Percentiles rank a stretch among this genome's conserved stretches.
phyloP scores from a whole-genome alignment of 2,113 vertebrate species.

The Emydura subglobosa region DNA sequence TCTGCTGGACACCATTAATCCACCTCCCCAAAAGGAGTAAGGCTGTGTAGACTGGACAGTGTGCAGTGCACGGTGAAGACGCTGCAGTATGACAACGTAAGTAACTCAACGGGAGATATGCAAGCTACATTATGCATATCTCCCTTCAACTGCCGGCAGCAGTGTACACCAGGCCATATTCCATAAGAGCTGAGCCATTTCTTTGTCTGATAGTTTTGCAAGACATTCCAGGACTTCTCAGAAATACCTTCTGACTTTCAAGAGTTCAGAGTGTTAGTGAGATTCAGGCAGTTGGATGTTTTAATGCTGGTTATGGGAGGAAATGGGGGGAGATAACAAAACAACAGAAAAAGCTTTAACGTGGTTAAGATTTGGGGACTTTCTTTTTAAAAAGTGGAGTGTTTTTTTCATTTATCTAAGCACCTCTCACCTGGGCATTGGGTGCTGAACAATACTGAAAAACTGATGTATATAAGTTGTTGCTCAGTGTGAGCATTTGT shows the following conservation, averaged over 20 bases:
- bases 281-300: background rate
- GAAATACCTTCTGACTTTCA: background rate
- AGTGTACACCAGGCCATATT: background rate
- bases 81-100: too few relatives aligned
- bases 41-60: too few relatives aligned
- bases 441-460: conserved; percentile 45
- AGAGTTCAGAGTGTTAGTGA: background rate
- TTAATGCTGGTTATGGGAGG: background rate
- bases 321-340: background rate
- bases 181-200: background rate
- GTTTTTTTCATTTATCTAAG: background rate
- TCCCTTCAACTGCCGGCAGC: too few relatives aligned
- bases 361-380: background rate
- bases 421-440: conserved; percentile 35
- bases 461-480: conserved; percentile 43
- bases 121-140: too few relatives aligned
- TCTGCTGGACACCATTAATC: too few relatives aligned
- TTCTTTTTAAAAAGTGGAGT: background rate
- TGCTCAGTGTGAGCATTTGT: conserved; percentile 51
- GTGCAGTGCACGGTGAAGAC: too few relatives aligned
- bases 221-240: background rate
- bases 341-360: background rate
- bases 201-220: background rate
- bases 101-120: too few relatives aligned
- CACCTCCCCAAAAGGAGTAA: too few relatives aligned